Percentiles rank a stretch among this genome's conserved stretches.
Conservation (phyloP, 2,113 vertebrate species). For the Crocuta crocuta region DNA sequence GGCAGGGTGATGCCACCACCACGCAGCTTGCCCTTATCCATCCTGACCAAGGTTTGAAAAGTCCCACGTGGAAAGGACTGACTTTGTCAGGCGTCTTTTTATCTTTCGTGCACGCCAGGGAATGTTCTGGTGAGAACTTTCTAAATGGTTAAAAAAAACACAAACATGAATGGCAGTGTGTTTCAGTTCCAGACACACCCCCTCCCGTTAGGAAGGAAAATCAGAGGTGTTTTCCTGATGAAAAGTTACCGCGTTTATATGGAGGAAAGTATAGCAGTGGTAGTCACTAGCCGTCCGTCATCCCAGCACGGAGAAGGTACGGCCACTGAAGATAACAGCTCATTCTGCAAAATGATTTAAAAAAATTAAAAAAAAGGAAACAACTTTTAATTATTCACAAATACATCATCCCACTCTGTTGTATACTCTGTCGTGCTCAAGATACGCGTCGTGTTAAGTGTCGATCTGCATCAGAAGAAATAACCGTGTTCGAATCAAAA, state of each 20-base stretch:
- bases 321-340: neutral
- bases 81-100: neutral
- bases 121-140: neutral
- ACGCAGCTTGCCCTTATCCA: neutral
- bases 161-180: neutral
- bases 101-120: neutral
- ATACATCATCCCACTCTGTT: neutral
- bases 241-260: neutral
- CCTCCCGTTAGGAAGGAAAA: neutral
- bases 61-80: neutral
- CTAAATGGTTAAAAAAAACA: neutral
- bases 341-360: neutral
- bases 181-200: neutral
- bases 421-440: neutral
- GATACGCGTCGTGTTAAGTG: neutral
- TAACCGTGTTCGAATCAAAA: neutral
- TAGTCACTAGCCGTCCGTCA: neutral
- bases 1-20: neutral
- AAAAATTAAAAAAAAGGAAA: neutral
- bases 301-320: neutral
- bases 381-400: neutral
- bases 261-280: neutral
- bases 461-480: neutral
- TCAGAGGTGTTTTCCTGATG: neutral
- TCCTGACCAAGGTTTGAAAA: neutral